These are phyloP conservation scores for Babylonia areolata DNA, from an alignment of 1,140 invertebrate genomes.

Conservation along the genomic window DNA sequence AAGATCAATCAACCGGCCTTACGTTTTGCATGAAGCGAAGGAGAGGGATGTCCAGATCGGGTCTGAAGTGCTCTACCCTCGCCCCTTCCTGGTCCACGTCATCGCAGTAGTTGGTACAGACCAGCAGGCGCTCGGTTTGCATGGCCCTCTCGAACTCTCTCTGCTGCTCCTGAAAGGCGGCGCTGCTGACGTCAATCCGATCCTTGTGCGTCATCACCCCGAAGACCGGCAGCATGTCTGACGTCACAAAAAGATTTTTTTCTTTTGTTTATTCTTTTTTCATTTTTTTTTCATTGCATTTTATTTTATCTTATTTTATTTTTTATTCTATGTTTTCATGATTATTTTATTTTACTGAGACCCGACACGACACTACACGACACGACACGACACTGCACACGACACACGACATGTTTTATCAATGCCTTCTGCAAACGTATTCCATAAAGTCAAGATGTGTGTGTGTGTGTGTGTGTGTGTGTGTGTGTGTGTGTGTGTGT, in stretches of 20 bases:
- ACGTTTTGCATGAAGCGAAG: background rate
- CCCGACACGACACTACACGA: no score
- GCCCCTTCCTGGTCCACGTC: background rate
- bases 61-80: background rate
- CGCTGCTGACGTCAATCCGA: background rate
- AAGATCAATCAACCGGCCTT: background rate
- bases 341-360: no score
- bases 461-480: background rate
- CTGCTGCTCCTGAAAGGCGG: background rate
- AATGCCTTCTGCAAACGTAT: no score
- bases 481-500: background rate
- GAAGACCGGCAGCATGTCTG: background rate
- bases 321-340: no score
- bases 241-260: background rate
- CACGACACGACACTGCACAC: no score
- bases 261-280: no score
- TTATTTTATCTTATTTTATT: no score
- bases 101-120: background rate
- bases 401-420: no score
- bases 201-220: slow-evolving; percentile 1
- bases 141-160: background rate
- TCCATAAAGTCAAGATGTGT: no score
- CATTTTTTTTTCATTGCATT: no score
- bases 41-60: background rate
- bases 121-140: background rate